A percentile compares a stretch with the other conserved stretches of the same genome.
Evolutionary conservation across 2,797 vertebrate genomes (phyloP).

Genomic region (Enteromius radiatus): DNA sequence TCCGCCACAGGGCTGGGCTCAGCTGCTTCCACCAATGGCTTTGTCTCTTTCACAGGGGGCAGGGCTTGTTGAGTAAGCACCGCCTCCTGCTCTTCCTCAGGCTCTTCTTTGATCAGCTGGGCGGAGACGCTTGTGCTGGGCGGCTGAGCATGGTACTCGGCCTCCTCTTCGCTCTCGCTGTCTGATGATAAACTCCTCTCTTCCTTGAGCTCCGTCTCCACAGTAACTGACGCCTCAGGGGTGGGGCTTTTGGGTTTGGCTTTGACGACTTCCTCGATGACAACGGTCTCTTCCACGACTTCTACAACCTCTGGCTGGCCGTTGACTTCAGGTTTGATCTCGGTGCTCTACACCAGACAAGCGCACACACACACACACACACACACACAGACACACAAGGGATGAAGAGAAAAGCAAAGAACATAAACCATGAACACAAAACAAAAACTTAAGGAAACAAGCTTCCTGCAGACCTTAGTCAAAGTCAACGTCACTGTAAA

Average conservation of each 20-base stretch:
- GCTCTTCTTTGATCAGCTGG: slow-evolving; percentile 85
- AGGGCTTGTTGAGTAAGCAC: slow-evolving; percentile 44
- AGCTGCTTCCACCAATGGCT: not conserved
- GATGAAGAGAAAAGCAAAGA: slow-evolving; percentile 76
- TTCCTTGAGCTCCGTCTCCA: slow-evolving; percentile 31
- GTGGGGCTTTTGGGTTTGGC: slow-evolving; percentile 76
- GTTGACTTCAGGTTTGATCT: slow-evolving; percentile 83
- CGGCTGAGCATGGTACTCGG: slow-evolving; percentile 87
- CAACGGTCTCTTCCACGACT: slow-evolving; percentile 87
- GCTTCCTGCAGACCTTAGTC: slow-evolving; percentile 19
- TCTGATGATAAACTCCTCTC: slow-evolving; percentile 77
- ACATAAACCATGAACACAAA: slow-evolving; percentile 81
- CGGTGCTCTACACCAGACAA: slow-evolving; percentile 83
- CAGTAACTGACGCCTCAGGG: slow-evolving; percentile 36
- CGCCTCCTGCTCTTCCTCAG: slow-evolving; percentile 78
- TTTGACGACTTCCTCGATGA: slow-evolving; percentile 85
- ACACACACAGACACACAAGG: slow-evolving; percentile 52
- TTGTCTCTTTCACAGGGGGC: slow-evolving; percentile 2
- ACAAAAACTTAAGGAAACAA: slow-evolving; percentile 68
- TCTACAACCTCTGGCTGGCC: slow-evolving; percentile 89
- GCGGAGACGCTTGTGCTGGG: slow-evolving; percentile 71
- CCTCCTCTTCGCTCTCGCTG: slow-evolving; percentile 93
- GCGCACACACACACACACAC: slow-evolving; percentile 41
- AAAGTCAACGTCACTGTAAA: not conserved
- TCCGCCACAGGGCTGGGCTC: slow-evolving; percentile 24